Evolutionary conservation across 2,113 vertebrate species (phyloP), one percentile per base, ranked within the genome.

Genomic region (Limanda limanda): DNA sequence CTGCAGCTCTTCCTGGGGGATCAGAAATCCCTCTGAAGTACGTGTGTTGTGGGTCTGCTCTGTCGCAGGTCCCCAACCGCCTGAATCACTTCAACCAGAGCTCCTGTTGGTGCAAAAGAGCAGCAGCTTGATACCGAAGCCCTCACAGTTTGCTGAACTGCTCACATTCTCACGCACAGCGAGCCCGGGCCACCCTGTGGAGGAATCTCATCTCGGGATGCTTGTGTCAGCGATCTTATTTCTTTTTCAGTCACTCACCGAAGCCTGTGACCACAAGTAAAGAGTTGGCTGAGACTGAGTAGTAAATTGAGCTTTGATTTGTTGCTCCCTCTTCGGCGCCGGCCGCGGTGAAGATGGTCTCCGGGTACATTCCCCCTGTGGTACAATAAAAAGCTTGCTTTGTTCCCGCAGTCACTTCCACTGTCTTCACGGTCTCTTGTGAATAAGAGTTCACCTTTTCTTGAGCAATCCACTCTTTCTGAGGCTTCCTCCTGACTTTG

Each of bases 301-400:
- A 65, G 24, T 65, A 76, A 74, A 81, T 71, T 47, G 74, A 78
- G 47, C 27, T 84, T 68, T 60, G 61, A 74, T 72, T 68, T 77
- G 62, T 8, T 63, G 73, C 52, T 23, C 15, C 35, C 40, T 63
- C 11, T 40, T 7, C 9, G 54, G 47, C 18, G 4, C 1, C 20
- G 12, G 12, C 21, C 24, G 7, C 45, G 47, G 31, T 68, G 24
- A 55, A 56, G 51, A 71, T 15, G 21, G n/a, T 40, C 4, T 21
- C 52, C 42, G 1, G 35, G n/a, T 3, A 3, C 12, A 0, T 23
- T 40, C 51, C 58, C 21, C 10, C 35, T 37, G 17, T 13, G 47
- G 14, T 24, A 10, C 14, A 17, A 62, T 65, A 48, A 62, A 67
- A 48, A 27, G 23, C 2, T 11, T 42, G 57, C 69, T 68, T 66